Evolutionary conservation across 2,797 vertebrate species (phyloP).

Genomic region (Arctocebus calabarensis): DNA sequence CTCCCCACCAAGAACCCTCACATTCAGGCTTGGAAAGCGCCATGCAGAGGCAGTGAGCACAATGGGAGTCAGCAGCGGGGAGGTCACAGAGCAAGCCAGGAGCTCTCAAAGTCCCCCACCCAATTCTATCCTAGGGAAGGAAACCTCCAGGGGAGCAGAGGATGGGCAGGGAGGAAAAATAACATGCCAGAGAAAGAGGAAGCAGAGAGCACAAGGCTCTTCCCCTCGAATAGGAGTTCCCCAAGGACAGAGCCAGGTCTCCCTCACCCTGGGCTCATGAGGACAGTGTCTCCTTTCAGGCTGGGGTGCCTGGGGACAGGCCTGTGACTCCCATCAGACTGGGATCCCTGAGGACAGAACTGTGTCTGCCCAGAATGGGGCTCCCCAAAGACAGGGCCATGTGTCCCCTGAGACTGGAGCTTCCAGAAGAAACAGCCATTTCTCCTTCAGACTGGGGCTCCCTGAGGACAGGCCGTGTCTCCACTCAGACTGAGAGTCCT

Average conservation of each 20-base stretch:
- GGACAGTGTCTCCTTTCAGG: neutral
- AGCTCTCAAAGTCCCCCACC: neutral
- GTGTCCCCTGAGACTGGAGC: neutral
- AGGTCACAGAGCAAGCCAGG: neutral
- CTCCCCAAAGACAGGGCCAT: no score
- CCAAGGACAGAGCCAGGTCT: neutral
- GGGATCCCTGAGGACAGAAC: neutral
- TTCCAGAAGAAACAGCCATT: neutral
- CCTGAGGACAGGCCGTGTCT: neutral
- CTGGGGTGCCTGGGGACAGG: no score
- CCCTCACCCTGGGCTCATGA: neutral
- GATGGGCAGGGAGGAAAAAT: neutral
- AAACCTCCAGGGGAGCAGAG: neutral
- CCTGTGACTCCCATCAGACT: neutral
- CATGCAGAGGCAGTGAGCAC: neutral
- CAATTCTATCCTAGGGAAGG: neutral
- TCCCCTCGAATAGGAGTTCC: neutral
- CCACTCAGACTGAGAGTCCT: neutral
- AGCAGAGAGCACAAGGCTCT: neutral
- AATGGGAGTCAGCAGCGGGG: slow-evolving; percentile 41
- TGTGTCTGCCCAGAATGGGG: neutral
- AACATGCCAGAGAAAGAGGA: neutral
- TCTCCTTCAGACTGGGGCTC: neutral
- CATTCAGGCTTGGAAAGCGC: neutral
- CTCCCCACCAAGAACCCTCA: slow-evolving; percentile 26